These are phyloP conservation scores for Syngnathus floridae DNA, from an alignment of 2,113 vertebrate species.

Conservation along the genomic window DNA sequence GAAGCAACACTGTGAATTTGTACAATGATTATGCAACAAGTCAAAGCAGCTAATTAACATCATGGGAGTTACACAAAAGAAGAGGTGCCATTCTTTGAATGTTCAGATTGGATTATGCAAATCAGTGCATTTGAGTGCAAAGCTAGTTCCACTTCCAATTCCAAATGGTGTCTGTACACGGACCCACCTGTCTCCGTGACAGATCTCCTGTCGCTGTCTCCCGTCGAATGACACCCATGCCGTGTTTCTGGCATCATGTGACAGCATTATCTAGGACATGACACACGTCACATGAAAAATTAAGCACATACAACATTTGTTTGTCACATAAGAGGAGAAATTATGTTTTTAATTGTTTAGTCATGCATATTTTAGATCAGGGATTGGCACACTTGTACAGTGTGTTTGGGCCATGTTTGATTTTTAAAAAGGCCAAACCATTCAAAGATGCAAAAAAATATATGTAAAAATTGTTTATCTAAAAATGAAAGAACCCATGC, in stretches of 20 bases:
- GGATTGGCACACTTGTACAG: too few relatives aligned
- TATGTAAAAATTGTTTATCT: too few relatives aligned
- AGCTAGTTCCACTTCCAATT: slow-evolving; percentile 9
- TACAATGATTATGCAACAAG: neutral
- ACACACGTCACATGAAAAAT: neutral
- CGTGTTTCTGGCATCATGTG: slow-evolving; percentile 72
- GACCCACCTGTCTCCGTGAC: slow-evolving; percentile 74
- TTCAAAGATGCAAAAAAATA: too few relatives aligned
- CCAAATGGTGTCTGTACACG: slow-evolving; percentile 1
- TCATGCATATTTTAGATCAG: too few relatives aligned
- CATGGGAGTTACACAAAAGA: slow-evolving; percentile 19
- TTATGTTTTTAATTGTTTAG: too few relatives aligned
- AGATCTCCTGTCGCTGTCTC: slow-evolving; percentile 75
- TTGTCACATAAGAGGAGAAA: too few relatives aligned
- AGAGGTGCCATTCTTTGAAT: neutral
- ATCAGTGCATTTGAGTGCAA: slow-evolving; percentile 5
- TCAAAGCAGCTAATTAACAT: neutral
- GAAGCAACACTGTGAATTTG: slow-evolving; percentile 6
- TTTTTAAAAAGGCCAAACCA: too few relatives aligned
- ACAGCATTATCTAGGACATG: slow-evolving; percentile 66
- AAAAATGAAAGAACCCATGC: too few relatives aligned
- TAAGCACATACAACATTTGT: neutral
- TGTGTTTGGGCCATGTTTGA: too few relatives aligned
- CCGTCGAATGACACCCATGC: slow-evolving; percentile 79
- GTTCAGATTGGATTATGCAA: neutral